phyloP scores from a whole-genome alignment of 2,797 vertebrate species.

The Propithecus deckenii region DNA sequence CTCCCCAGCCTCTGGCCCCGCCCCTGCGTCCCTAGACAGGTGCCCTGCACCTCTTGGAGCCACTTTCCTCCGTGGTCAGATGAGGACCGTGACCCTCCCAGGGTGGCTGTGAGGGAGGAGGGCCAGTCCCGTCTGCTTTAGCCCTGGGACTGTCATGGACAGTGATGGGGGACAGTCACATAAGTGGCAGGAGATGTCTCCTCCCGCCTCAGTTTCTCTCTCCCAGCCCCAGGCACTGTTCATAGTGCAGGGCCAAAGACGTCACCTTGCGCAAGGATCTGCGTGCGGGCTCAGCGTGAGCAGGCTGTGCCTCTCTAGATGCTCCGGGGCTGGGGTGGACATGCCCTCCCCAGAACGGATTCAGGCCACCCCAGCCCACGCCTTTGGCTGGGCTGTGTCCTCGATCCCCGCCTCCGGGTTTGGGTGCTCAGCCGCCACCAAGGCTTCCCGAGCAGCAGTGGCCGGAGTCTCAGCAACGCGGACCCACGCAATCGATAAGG shows the following conservation, averaged over 20 bases:
- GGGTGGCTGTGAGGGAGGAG: not conserved
- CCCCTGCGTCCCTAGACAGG: not conserved
- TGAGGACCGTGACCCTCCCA: rapidly evolving
- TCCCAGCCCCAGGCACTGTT: rapidly evolving
- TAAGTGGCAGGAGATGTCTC: not conserved
- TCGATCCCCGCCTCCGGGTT: not conserved
- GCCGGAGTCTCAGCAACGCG: rapidly evolving
- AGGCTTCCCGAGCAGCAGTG: not conserved
- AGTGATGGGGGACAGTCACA: rapidly evolving
- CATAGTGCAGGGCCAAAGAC: rapidly evolving
- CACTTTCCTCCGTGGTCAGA: not conserved
- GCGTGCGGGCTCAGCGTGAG: rapidly evolving
- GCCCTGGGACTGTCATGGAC: not conserved
- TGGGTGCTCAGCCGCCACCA: not conserved
- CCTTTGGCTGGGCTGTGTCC: not conserved
- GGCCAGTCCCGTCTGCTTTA: not conserved
- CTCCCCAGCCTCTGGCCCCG: not conserved
- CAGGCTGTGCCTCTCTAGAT: rapidly evolving
- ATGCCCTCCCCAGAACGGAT: not conserved
- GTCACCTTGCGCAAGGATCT: rapidly evolving
- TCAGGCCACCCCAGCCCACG: not conserved
- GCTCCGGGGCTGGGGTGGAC: not conserved
- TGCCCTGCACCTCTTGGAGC: no score
- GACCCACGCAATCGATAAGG: not conserved
- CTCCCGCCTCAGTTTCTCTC: not conserved